phyloP scores from a whole-genome alignment of 2,797 vertebrate species.

The Choloepus didactylus region DNA sequence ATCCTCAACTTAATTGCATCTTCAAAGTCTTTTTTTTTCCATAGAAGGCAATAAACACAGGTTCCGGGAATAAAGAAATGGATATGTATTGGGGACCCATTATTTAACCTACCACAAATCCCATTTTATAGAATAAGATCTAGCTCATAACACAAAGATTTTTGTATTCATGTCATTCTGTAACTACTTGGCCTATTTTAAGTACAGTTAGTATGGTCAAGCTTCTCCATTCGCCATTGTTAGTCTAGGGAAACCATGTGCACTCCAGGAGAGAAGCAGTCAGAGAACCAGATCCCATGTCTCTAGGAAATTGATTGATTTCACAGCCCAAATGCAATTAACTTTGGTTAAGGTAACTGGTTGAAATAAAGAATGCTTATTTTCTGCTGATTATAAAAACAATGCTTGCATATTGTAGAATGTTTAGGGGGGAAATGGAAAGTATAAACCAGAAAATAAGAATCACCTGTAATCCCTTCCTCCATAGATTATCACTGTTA shows the following conservation, averaged over 20 bases:
- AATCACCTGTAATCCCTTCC: background rate
- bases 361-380: slow-evolving; percentile 10
- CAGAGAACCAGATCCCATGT: background rate
- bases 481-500: background rate
- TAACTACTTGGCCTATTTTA: background rate
- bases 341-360: background rate
- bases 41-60: background rate
- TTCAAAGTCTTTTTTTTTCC: background rate
- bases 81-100: background rate
- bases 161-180: background rate
- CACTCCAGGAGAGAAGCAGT: slow-evolving; percentile 4
- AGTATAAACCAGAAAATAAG: background rate
- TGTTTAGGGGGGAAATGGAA: background rate
- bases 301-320: slow-evolving; percentile 43
- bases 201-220: background rate
- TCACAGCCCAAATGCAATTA: slow-evolving; percentile 21
- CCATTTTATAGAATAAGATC: background rate
- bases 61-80: background rate
- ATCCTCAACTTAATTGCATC: background rate
- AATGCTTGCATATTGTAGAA: background rate
- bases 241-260: background rate
- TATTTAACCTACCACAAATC: background rate
- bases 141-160: background rate
- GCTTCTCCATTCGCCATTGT: background rate
- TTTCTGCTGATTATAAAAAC: slow-evolving; percentile 13